Evolutionary conservation across 2,888 invertebrate species (phyloP), one percentile per base, ranked within the genome.

Genomic region (Herminia tarsipennalis): DNA sequence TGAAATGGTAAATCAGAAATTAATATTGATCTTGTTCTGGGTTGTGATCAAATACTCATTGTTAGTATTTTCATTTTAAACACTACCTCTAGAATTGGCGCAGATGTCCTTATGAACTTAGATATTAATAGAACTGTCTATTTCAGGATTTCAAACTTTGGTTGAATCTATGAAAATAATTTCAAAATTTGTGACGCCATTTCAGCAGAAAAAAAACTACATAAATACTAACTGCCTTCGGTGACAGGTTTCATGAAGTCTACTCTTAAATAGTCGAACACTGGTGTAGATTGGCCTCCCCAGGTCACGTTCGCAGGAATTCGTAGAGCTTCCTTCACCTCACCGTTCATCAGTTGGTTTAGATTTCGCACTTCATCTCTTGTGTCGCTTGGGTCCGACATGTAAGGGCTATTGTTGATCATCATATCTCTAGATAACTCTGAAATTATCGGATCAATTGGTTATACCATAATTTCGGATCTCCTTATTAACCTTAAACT

Each of bases 171-270:
- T n/a, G n/a, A n/a, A n/a, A n/a, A n/a, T n/a, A n/a, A n/a, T n/a
- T n/a, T n/a, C n/a, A n/a, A n/a, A n/a, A n/a, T n/a, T n/a, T n/a
- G n/a, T n/a, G n/a, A n/a, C 24, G 2, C 24, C n/a, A 24, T 6
- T 4, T 9, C n/a, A 24, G 9, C 2, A n/a, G 24, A 5, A 24
- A 12, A 20, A 6, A 35, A 14, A 46, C 2, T 12, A 12, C 6
- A 12, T 22, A 3, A 3, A 8, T 53, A 78, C 86, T 77, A 38
- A 90, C 89, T 82, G 62, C 85, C 80, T 44, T 94, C 84, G 2
- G 94, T 93, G 14, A 94, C 96, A 0, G 97, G 96, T 74, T 94
- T 96, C 96, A 97, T 96, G 70, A 97, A 96, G 73, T 97, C 97
- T 3, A 63, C 92, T 5, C 73, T 63, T 22, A 95, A 89, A 17